A percentile compares a stretch with the other conserved stretches of the same genome.
phyloP scores from a whole-genome alignment of 2,888 invertebrate species.

The Pollenia griseotomentosa region DNA sequence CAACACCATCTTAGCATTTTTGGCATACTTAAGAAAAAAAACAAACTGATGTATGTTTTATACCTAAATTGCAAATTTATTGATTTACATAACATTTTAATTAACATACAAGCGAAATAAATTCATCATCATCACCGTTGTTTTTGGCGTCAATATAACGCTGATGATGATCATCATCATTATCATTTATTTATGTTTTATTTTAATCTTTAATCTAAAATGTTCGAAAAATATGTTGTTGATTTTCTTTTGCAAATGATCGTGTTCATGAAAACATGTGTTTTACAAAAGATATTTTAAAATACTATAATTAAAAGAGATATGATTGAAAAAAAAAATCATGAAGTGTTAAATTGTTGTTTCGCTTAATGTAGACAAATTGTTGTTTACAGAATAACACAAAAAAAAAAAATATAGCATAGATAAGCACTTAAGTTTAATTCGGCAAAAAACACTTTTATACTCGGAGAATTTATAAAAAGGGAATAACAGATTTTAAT shows the following conservation, averaged over 20 bases:
- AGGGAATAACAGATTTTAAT: too few species aligned
- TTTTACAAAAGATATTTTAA: constrained; percentile 37
- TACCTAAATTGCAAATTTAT: constrained; percentile 73
- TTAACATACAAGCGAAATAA: constrained; percentile 56
- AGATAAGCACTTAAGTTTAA: background rate
- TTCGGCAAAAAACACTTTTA: too few species aligned
- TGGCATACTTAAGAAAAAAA: background rate
- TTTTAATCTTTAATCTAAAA: constrained; percentile 70
- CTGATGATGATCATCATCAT: constrained; percentile 17
- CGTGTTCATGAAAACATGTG: constrained; percentile 37
- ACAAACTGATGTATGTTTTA: constrained; percentile 17
- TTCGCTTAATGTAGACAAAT: background rate
- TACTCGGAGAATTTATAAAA: too few species aligned
- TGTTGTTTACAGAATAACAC: background rate
- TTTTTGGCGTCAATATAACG: background rate
- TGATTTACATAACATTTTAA: constrained; percentile 73
- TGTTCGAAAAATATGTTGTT: constrained; percentile 47
- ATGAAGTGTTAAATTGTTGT: constrained; percentile 3
- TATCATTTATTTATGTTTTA: constrained; percentile 3
- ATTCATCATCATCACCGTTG: constrained; percentile 47
- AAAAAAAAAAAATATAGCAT: background rate
- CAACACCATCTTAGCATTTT: background rate
- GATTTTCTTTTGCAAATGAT: constrained; percentile 40
- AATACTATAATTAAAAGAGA: constrained; percentile 54
- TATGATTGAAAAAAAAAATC: background rate